Base-by-base conservation (phyloP, 1,140 invertebrate genomes). In the Monomorium pharaonis region DNA sequence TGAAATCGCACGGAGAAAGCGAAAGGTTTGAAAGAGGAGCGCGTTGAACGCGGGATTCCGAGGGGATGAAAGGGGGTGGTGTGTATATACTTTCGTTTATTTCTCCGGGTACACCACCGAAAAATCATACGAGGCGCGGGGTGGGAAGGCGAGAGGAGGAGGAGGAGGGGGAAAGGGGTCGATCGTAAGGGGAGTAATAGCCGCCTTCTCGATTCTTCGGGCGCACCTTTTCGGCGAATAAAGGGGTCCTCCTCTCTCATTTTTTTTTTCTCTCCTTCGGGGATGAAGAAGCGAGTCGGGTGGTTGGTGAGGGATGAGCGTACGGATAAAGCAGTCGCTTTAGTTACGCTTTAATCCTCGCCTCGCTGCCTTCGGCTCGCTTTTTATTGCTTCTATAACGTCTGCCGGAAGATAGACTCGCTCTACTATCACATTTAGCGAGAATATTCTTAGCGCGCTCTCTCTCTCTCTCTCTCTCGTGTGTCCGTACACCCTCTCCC, bases 1-100 rank as follows among this genome's bases (percentile, higher is more conserved):
- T n/a, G n/a, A n/a, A n/a, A 63, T 14, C 16, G 87, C 88, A 86
- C 88, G 87, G 86, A 89, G 87, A 86, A 89, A 81, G 86, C 54
- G 21, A n/a, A n/a, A n/a, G n/a, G n/a, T 24, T 6, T 18, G n/a
- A 24, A 33, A n/a, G 60, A n/a, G n/a, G n/a, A n/a, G n/a, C 3
- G 3, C 33, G 62, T 63, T 37, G 33, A 77, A 9, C 33, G 7
- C 12, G 30, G 27, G 14, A n/a, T 63, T 24, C 16, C 10, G 21
- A 63, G 12, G 21, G 10, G 24, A 44, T 14, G 6, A 37, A 3
- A 1, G 63, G 0, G 16, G 16, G 18, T 14, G 4, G 47, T 65
- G 47, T 65, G 16, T 30, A n/a, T 33, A 67, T 33, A 80, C 56
- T 54, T 85, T 83, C 67, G 67, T 83, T 83, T 74, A 72, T 24